These are phyloP conservation scores for Amiota mariae DNA, from an alignment of 2,888 invertebrate genomes.

Conservation along the genomic window DNA sequence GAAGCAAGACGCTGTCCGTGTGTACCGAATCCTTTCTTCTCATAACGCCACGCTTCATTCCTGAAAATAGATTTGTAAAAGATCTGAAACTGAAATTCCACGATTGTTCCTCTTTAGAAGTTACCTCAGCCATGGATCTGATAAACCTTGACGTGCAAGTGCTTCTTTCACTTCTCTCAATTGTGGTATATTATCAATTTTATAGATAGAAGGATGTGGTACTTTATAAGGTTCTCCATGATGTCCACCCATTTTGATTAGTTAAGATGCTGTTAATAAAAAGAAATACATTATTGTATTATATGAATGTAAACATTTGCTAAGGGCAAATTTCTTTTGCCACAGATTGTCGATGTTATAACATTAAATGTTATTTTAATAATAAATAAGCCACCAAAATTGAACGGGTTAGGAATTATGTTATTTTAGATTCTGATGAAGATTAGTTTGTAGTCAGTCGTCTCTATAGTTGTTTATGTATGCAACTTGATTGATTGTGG, in stretches of 20 bases:
- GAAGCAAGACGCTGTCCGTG: constrained; percentile 71
- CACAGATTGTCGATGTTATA: too few species aligned
- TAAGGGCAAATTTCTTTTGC: too few species aligned
- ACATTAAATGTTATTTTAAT: too few species aligned
- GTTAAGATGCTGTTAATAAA: not conserved
- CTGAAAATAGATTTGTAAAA: constrained; percentile 68
- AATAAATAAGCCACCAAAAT: too few species aligned
- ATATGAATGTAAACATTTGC: not conserved
- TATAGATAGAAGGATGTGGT: constrained; percentile 83
- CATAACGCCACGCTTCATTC: constrained; percentile 89
- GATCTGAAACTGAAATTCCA: not conserved
- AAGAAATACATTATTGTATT: not conserved
- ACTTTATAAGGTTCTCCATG: constrained; percentile 78
- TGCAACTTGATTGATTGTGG: too few species aligned
- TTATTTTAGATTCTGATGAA: too few species aligned
- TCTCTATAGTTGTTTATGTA: too few species aligned
- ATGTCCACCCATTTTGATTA: constrained; percentile 76
- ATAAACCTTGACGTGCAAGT: constrained; percentile 81
- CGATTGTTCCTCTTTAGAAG: not conserved
- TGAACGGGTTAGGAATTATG: too few species aligned
- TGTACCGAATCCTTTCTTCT: constrained; percentile 78
- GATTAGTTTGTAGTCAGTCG: too few species aligned
- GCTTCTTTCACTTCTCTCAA: constrained; percentile 79
- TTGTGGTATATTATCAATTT: constrained; percentile 81
- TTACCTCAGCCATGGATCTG: constrained; percentile 90